Evolutionary conservation across 2,888 invertebrate species (phyloP).

Genomic region (Apoda limacodes): DNA sequence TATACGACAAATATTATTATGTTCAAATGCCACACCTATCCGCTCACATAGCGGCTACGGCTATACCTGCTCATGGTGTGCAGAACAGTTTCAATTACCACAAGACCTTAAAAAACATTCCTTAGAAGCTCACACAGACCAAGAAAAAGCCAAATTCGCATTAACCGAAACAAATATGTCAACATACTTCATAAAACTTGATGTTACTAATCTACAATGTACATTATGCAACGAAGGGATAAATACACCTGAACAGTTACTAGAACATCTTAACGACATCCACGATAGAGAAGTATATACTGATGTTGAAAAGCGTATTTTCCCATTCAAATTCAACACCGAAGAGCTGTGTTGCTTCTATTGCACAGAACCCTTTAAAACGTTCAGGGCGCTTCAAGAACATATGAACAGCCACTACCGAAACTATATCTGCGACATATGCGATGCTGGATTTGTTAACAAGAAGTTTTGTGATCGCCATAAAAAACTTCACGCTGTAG

Average conservation of each 20-base stretch:
- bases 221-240: conserved; percentile 21
- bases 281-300: conserved; percentile 24
- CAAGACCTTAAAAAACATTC: conserved; percentile 36
- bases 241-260: conserved; percentile 22
- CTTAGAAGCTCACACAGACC: conserved; percentile 25
- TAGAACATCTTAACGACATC: conserved; percentile 21
- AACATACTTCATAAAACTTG: conserved; percentile 32
- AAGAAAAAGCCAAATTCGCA: conserved; percentile 25
- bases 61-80: conserved; percentile 37
- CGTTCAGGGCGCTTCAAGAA: conserved; percentile 34
- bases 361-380: conserved; percentile 25
- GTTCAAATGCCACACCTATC: conserved; percentile 43
- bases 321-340: conserved; percentile 34
- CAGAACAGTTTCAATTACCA: conserved; percentile 24
- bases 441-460: conserved; percentile 42
- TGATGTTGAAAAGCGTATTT: conserved; percentile 29
- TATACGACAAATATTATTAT: conserved; percentile 28
- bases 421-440: conserved; percentile 41
- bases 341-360: conserved; percentile 24
- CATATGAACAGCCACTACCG: conserved; percentile 49
- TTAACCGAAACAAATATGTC: conserved; percentile 19
- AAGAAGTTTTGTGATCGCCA: conserved; percentile 36
- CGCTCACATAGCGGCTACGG: conserved; percentile 28
- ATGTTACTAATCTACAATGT: conserved; percentile 33
- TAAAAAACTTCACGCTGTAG: conserved; percentile 34